Base-by-base conservation (phyloP, 2,888 invertebrate genomes). In the Gymnocheta viridis region DNA sequence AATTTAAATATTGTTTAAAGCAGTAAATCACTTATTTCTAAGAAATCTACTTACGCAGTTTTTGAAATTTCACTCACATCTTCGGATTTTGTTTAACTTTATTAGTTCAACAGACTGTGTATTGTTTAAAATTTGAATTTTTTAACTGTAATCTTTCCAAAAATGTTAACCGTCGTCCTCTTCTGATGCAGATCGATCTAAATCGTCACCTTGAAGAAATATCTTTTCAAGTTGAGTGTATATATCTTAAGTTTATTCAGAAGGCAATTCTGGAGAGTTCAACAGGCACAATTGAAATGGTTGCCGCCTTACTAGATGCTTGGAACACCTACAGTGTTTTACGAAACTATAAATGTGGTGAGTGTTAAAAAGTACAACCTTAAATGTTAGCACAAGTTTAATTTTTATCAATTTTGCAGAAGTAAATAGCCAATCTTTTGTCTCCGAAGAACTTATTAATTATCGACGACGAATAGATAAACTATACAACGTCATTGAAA, bases 201-300 rank as follows among this genome's bases (percentile, higher is more conserved):
- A 91, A 91, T 86, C 90, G 91, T 2, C 96, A 96, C 89, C 93
- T 97, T 56, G 96, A 96, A 87, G 95, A 94, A 86, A 90, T 96
- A 27, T 93, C 94, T 5, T 88, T 88, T 64, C 87, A 82, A 35
- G 86, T 91, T 1, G 90, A 92, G 70, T 58, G 81, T 2, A 78
- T 89, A 2, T 87, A 91, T 35, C 87, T 88, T 35, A 67, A 76
- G 2, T 86, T 88, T 2, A 87, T 89, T 0, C 92, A 91, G 79
- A 82, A 78, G 7, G 72, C 87, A 7, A 78, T 89, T 41, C 47
- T 87, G 4, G 73, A 85, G 6, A 22, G 24, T 14, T 35, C 73
- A n/a, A n/a, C n/a, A 14, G 62, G 79, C 4, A 70, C 79, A 49
- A 66, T 49, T 47, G 35, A 86, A 58, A 29, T 44, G 10, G 62